Conservation (phyloP, 2,797 vertebrate genomes). For the Phoeniculus purpureus region DNA sequence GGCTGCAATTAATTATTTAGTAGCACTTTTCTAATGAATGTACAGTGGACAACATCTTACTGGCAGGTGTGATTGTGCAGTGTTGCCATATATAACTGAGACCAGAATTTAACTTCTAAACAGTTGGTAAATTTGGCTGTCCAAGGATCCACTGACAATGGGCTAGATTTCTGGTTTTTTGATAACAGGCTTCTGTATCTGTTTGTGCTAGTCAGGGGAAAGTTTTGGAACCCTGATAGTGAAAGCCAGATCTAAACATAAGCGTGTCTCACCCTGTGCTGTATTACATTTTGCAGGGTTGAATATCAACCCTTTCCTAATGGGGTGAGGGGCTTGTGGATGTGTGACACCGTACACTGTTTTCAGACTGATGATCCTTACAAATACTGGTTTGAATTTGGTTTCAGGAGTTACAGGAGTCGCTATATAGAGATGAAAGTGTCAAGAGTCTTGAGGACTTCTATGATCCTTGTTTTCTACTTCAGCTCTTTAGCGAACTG, state of each 20-base stretch:
- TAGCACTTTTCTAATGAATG: background rate
- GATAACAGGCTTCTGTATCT: background rate
- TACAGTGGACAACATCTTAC: background rate
- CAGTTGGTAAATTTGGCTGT: background rate
- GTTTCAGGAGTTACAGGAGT: constrained; percentile 78
- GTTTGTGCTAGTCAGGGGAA: background rate
- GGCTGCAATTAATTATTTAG: background rate
- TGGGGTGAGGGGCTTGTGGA: background rate
- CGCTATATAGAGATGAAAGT: constrained; percentile 71
- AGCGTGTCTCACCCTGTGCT: background rate
- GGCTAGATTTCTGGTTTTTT: background rate
- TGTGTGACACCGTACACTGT: background rate
- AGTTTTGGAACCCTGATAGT: background rate
- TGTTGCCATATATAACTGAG: background rate
- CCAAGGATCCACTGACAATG: background rate
- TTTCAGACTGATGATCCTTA: background rate
- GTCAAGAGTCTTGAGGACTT: constrained; percentile 73
- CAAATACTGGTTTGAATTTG: background rate
- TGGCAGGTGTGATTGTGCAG: background rate
- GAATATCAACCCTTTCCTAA: background rate
- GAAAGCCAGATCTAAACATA: background rate
- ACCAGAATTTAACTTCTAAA: background rate
- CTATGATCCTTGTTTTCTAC: constrained; percentile 93
- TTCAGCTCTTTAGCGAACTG: constrained; percentile 91
- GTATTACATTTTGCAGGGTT: background rate